Evolutionary conservation across 2,888 invertebrate genomes (phyloP).

Genomic region (Acrocyrtus sp.): DNA sequence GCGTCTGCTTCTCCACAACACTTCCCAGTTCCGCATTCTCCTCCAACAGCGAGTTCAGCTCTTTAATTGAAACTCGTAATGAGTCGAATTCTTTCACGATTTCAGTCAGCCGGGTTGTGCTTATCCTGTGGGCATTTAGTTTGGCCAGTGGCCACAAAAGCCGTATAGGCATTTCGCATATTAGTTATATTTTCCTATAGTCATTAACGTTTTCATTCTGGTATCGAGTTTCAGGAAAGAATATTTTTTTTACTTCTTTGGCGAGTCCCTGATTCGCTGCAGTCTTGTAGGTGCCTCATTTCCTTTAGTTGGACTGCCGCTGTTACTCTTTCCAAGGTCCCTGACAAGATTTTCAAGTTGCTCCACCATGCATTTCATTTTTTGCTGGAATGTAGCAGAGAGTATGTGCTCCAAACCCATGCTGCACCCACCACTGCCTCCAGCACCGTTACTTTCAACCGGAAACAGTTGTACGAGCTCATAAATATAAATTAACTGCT

Average conservation of each 20-base stretch:
- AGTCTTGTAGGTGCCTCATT: constrained; percentile 32
- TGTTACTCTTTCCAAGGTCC: constrained; percentile 25
- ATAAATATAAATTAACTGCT: constrained; percentile 50
- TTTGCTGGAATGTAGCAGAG: constrained; percentile 20
- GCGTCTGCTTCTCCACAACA: constrained; percentile 39
- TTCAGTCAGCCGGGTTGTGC: constrained; percentile 5
- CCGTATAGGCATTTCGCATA: background rate
- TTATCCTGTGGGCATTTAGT: background rate
- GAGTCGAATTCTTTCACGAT: constrained; percentile 35
- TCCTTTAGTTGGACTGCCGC: background rate
- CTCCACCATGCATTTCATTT: constrained; percentile 13
- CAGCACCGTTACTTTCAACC: constrained; percentile 28
- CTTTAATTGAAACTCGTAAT: constrained; percentile 35
- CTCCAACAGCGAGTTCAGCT: constrained; percentile 35
- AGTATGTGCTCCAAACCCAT: constrained; percentile 14
- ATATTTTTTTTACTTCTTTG: no score
- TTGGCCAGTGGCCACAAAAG: background rate
- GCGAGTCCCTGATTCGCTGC: constrained; percentile 24
- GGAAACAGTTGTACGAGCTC: constrained; percentile 52
- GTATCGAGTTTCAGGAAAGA: no score
- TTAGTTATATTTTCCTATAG: no score
- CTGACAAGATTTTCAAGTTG: constrained; percentile 28
- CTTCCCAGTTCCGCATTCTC: constrained; percentile 46
- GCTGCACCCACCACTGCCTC: background rate
- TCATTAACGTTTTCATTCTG: background rate